phyloP scores from a whole-genome alignment of 2,797 vertebrate species.

The Phoxinus dragarum region DNA sequence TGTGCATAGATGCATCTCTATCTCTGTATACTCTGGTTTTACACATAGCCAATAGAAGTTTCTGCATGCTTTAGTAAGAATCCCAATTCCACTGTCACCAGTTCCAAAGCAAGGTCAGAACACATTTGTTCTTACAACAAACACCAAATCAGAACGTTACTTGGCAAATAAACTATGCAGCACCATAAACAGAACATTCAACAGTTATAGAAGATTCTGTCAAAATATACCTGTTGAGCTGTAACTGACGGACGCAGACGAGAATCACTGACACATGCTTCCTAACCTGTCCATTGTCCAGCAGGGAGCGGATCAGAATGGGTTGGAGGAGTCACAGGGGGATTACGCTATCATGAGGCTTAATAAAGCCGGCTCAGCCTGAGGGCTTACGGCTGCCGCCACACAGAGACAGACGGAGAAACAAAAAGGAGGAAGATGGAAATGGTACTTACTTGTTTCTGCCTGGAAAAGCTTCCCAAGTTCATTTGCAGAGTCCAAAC shows the following conservation, averaged over 20 bases:
- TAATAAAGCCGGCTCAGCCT: slow-evolving; percentile 34
- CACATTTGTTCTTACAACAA: neutral
- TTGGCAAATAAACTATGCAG: neutral
- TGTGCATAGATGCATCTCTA: neutral
- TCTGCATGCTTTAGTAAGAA: neutral
- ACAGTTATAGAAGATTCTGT: neutral
- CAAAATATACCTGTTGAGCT: slow-evolving; percentile 24
- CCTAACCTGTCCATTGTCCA: slow-evolving; percentile 23
- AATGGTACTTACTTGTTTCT: slow-evolving; percentile 25
- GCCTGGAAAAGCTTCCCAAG: neutral
- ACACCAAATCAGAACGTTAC: neutral
- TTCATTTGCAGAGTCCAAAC: neutral
- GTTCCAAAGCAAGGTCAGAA: neutral
- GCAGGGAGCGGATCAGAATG: slow-evolving; percentile 21
- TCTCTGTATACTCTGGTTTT: neutral
- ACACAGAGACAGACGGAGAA: slow-evolving; percentile 20
- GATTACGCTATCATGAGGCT: slow-evolving; percentile 42
- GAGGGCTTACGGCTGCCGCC: slow-evolving; percentile 31
- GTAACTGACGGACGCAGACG: neutral
- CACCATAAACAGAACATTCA: neutral
- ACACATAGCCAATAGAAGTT: neutral
- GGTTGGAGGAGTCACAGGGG: slow-evolving; percentile 31
- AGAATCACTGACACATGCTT: slow-evolving; percentile 2
- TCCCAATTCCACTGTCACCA: neutral
- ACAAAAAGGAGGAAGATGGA: neutral